Conservation (phyloP, 1,140 invertebrate genomes). For the Heliconius hermathena region DNA sequence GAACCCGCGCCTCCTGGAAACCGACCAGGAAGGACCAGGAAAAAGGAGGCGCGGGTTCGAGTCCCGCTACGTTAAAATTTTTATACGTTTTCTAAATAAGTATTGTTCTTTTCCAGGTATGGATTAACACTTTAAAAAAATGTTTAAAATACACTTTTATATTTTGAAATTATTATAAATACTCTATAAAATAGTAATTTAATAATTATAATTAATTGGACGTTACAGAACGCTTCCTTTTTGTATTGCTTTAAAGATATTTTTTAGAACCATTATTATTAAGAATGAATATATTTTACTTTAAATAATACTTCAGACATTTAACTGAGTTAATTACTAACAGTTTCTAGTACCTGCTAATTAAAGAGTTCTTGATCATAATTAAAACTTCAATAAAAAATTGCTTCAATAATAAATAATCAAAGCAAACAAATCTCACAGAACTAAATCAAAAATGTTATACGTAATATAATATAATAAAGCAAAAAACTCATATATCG, state of each 20-base stretch:
- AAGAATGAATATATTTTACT: not conserved
- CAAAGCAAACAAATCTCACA: not conserved
- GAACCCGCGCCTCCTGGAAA: no score
- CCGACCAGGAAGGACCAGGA: no score
- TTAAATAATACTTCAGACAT: not conserved
- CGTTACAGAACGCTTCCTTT: not conserved
- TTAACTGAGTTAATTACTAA: not conserved
- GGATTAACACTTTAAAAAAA: no score
- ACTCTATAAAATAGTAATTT: no score
- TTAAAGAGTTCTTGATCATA: not conserved
- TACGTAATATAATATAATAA: not conserved
- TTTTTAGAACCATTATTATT: not conserved
- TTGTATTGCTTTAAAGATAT: not conserved
- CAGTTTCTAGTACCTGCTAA: not conserved
- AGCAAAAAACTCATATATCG: constrained; percentile 16
- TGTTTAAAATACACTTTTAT: no score
- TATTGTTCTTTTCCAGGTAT: no score
- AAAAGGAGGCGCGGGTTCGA: no score
- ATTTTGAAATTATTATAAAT: no score
- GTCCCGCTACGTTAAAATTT: no score
- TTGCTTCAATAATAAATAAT: not conserved
- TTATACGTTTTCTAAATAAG: no score
- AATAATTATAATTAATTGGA: no score
- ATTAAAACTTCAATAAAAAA: no score
- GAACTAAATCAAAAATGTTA: not conserved